phyloP scores from a whole-genome alignment of 2,888 invertebrate genomes.

The Papilio demoleus region DNA sequence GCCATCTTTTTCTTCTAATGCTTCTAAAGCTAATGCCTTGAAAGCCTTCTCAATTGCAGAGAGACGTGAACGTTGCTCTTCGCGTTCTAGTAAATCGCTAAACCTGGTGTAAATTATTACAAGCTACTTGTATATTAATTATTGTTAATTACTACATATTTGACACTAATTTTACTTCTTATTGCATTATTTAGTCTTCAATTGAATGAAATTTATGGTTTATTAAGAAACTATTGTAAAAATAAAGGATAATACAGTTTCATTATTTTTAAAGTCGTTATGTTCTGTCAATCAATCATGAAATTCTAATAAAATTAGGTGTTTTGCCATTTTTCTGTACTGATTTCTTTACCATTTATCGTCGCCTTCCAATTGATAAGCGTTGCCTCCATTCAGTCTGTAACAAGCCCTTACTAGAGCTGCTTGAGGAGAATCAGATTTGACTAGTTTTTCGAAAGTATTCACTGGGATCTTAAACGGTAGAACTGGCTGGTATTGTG shows the following conservation, averaged over 20 bases:
- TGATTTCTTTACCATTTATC: constrained; percentile 68
- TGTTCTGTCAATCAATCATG: background rate
- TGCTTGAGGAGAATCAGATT: constrained; percentile 64
- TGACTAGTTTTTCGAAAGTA: constrained; percentile 65
- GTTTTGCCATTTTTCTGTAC: too few relatives aligned
- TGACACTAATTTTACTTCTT: background rate
- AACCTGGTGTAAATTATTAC: constrained; percentile 57
- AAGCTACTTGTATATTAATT: background rate
- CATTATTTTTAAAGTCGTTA: too few relatives aligned
- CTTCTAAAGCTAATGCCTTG: constrained; percentile 66
- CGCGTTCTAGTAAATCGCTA: constrained; percentile 70
- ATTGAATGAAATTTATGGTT: background rate
- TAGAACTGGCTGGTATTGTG: constrained; percentile 72
- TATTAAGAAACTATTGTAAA: too few relatives aligned
- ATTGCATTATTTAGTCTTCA: too few relatives aligned
- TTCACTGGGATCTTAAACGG: constrained; percentile 67
- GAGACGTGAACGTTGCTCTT: constrained; percentile 69
- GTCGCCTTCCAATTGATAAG: constrained; percentile 70
- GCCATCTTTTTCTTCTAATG: constrained; percentile 60
- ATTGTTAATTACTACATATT: background rate
- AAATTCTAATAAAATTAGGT: too few relatives aligned
- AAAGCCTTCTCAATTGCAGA: constrained; percentile 77
- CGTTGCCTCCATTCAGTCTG: constrained; percentile 62
- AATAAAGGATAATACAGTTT: too few relatives aligned
- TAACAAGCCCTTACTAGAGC: constrained; percentile 70